phyloP scores from a whole-genome alignment of 2,113 vertebrate species.

The Leptosomus discolor region DNA sequence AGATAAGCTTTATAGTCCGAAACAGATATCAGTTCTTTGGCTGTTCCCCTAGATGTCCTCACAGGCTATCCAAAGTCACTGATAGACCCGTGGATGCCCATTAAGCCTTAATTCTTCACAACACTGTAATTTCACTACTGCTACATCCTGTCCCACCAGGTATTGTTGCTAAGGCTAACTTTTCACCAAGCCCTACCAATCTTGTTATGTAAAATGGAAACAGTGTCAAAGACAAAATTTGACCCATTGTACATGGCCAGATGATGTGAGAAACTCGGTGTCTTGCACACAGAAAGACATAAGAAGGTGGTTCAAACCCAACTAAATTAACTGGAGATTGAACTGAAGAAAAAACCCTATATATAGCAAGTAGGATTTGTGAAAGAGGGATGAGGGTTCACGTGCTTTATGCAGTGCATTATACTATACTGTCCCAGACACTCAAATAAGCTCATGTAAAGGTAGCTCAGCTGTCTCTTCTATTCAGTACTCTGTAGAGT shows the following conservation, averaged over 20 bases:
- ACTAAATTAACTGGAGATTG: background rate
- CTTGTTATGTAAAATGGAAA: background rate
- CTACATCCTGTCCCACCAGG: background rate
- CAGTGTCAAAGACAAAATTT: background rate
- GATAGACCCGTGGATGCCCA: background rate
- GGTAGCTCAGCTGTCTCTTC: background rate
- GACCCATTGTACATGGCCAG: background rate
- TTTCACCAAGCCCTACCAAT: background rate
- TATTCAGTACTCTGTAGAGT: background rate
- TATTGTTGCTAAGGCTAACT: background rate
- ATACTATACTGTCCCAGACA: background rate
- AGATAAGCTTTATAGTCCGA: background rate
- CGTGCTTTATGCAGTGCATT: background rate
- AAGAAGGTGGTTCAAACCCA: background rate
- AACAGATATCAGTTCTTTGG: background rate
- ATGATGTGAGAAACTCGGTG: background rate
- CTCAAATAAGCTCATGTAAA: background rate
- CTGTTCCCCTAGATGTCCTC: slow-evolving; percentile 54
- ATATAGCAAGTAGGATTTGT: background rate
- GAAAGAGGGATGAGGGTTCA: background rate
- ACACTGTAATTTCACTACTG: background rate
- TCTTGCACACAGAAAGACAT: background rate
- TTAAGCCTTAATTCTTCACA: background rate
- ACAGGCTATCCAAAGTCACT: slow-evolving; percentile 8
- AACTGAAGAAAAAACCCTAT: background rate